phyloP scores from a whole-genome alignment of 1,140 invertebrate genomes.

The Amyelois transitella region DNA sequence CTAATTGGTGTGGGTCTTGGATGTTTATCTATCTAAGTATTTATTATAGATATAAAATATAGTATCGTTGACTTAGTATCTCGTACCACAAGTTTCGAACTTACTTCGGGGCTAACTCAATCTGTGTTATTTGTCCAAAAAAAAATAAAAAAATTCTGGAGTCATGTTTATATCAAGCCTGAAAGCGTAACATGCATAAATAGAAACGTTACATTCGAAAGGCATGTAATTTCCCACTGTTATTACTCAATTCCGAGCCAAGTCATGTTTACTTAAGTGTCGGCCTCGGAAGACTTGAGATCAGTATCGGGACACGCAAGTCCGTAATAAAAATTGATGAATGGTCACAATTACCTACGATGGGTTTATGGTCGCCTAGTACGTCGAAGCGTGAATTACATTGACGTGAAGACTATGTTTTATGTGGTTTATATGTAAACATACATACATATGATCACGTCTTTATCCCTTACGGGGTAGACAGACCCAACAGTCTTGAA shows the following conservation, averaged over 20 bases:
- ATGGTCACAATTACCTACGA: constrained; percentile 8
- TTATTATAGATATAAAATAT: too few relatives aligned
- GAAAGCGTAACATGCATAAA: neutral
- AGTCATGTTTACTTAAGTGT: constrained; percentile 10
- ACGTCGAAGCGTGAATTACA: constrained; percentile 8
- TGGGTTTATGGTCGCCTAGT: constrained; percentile 6
- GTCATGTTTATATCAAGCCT: too few relatives aligned
- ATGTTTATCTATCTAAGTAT: too few relatives aligned
- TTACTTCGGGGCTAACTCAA: too few relatives aligned
- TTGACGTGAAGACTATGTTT: neutral
- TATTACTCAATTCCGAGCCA: constrained; percentile 10
- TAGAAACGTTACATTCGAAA: neutral
- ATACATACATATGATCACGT: too few relatives aligned
- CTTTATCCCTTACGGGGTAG: too few relatives aligned
- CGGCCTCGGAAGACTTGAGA: constrained; percentile 1
- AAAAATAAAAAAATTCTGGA: too few relatives aligned
- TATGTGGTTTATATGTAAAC: neutral
- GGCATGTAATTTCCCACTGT: neutral
- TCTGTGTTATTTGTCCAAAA: too few relatives aligned
- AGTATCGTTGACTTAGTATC: too few relatives aligned
- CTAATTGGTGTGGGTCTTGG: too few relatives aligned
- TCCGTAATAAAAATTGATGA: constrained; percentile 14
- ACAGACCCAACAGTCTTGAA: too few relatives aligned
- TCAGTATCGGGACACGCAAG: constrained; percentile 9
- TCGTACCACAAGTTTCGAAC: too few relatives aligned